Percentiles rank a stretch among this genome's conserved stretches.
These are phyloP conservation scores for Orientallactaga bullata DNA, from an alignment of 2,113 vertebrate genomes.

Conservation along the genomic window DNA sequence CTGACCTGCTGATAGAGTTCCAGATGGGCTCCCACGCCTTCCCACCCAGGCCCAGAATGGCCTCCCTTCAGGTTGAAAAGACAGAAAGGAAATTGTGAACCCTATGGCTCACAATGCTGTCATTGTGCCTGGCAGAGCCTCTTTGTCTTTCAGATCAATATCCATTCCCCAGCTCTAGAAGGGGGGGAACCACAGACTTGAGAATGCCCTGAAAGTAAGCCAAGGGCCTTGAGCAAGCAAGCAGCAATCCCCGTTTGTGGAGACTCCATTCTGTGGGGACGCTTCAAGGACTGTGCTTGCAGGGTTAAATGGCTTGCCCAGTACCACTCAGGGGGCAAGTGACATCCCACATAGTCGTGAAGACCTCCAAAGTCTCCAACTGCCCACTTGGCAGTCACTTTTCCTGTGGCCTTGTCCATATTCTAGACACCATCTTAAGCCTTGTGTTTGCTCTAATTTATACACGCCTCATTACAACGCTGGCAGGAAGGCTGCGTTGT, in stretches of 20 bases:
- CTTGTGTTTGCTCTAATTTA: not conserved
- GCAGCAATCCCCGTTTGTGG: not conserved
- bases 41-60: not conserved
- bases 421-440: too few relatives aligned
- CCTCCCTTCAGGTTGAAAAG: not conserved
- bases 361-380: not conserved
- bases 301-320: not conserved
- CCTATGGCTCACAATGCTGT: not conserved
- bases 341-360: not conserved
- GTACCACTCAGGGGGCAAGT: not conserved
- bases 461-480: not conserved
- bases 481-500: not conserved
- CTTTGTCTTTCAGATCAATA: slow-evolving; percentile 33
- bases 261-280: not conserved
- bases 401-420: not conserved
- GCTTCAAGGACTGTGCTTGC: not conserved
- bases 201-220: not conserved
- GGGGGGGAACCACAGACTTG: not conserved
- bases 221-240: not conserved
- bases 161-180: not conserved
- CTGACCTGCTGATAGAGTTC: not conserved
- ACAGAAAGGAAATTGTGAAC: slow-evolving; percentile 19
- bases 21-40: not conserved
- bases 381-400: rapidly evolving
- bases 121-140: slow-evolving; percentile 1